These are phyloP conservation scores for Aphaenogaster rudis DNA, from an alignment of 1,140 invertebrate species.

Conservation along the genomic window DNA sequence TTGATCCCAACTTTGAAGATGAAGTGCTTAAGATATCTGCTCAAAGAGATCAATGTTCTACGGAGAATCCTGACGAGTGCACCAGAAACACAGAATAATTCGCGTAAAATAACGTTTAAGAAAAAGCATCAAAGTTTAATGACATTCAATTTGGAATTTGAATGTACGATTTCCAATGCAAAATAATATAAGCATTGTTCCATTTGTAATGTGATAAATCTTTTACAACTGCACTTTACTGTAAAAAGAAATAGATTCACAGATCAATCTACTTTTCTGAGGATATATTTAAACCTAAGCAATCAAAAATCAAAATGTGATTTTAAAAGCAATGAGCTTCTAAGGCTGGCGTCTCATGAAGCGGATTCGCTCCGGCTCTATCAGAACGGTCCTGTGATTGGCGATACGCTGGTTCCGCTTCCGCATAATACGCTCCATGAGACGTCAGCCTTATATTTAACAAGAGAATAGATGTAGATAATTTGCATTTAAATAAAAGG, in stretches of 20 bases:
- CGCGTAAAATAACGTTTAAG: not conserved
- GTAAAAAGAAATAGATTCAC: not conserved
- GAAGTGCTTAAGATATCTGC: constrained; percentile 73
- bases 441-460: not conserved
- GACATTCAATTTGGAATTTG: constrained; percentile 4
- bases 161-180: not conserved
- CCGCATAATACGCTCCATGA: no score
- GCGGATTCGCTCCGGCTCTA: no score
- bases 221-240: constrained; percentile 17
- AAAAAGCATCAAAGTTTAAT: not conserved
- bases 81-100: not conserved
- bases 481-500: not conserved
- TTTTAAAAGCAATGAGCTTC: constrained; percentile 47
- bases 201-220: constrained; percentile 25
- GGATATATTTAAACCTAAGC: constrained; percentile 7
- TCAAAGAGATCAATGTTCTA: not conserved
- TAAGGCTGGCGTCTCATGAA: not conserved
- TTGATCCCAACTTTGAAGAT: constrained; percentile 77
- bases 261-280: constrained; percentile 19
- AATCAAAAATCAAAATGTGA: constrained; percentile 51
- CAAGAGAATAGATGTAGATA: not conserved
- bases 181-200: not conserved
- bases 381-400: no score
- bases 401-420: no score
- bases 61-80: not conserved